These are phyloP conservation scores for Hippolais icterina DNA, from an alignment of 2,113 vertebrate genomes.

Conservation along the genomic window DNA sequence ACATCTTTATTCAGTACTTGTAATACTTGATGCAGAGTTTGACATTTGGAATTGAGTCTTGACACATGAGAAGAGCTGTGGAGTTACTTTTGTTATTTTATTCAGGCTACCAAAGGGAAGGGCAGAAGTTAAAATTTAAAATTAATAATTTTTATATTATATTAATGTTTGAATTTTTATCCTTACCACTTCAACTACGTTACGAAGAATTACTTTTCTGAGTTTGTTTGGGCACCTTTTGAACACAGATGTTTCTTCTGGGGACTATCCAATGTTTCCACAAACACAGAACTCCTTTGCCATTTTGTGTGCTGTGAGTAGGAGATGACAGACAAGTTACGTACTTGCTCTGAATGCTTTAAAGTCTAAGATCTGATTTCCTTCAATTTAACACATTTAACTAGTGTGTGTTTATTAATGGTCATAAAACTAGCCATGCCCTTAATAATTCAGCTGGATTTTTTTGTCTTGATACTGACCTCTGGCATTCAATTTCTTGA, in stretches of 20 bases:
- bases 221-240: neutral
- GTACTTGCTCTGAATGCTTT: neutral
- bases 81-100: neutral
- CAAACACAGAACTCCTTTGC: neutral
- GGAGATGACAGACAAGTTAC: neutral
- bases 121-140: neutral
- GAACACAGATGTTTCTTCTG: neutral
- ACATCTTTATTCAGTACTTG: conserved; percentile 1
- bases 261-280: neutral
- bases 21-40: neutral
- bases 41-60: neutral
- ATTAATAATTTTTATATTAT: neutral
- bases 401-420: neutral
- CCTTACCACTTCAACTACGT: neutral
- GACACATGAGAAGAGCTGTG: neutral
- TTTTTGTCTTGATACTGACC: neutral
- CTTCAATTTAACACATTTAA: neutral
- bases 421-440: neutral
- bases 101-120: neutral
- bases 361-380: neutral
- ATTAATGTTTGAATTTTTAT: neutral
- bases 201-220: neutral
- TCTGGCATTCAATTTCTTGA: neutral
- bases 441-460: neutral
- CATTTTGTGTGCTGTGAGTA: neutral